Base-by-base conservation (phyloP, 2,797 vertebrate species). In the Sebastes wilsoni region DNA sequence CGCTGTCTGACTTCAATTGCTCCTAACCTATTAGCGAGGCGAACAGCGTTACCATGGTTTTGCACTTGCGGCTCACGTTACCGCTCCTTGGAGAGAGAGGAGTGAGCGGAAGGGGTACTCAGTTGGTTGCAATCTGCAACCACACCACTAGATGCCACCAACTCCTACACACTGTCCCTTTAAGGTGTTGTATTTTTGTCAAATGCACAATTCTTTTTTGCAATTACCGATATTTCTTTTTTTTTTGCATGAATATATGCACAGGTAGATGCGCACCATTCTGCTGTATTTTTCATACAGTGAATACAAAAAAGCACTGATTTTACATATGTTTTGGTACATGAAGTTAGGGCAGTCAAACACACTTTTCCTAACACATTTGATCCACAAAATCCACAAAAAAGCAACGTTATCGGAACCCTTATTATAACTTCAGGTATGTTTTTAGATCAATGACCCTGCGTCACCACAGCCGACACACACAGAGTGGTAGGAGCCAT, bases 381-480 rank as follows among this genome's bases (percentile, higher is more conserved):
- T 58, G 6, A 60, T 23, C 13, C 60, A 69, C 20, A 55, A 59
- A 59, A 22, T 36, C 16, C n/a, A 49, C n/a, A 52, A 25, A 66
- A 42, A 55, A 42, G 14, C 14, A 42, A 46, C 36, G 3, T 52
- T 69, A 49, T 4, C 22, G 2, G 55, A 18, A 22, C 9, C 13
- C 7, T 23, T 23, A 56, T 23, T 18, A 28, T 27, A 10, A 65
- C 12, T 23, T 65, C 20, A 71, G 11, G 18, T 23, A 5, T 23
- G 23, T 12, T 46, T 79, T 66, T 4, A 60, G 20, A 80, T 49
- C 42, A 70, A 58, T 16, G 58, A 54, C 14, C 10, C 32, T 34
- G 61, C 27, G 4, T 80, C 59, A 86, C 25, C 23, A n/a, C 55
- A 70, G 75, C n/a, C 68, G 30, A 72, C 36, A 67, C 75, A 82